Conservation (phyloP, 2,888 invertebrate species). For the Arenicola marina region DNA sequence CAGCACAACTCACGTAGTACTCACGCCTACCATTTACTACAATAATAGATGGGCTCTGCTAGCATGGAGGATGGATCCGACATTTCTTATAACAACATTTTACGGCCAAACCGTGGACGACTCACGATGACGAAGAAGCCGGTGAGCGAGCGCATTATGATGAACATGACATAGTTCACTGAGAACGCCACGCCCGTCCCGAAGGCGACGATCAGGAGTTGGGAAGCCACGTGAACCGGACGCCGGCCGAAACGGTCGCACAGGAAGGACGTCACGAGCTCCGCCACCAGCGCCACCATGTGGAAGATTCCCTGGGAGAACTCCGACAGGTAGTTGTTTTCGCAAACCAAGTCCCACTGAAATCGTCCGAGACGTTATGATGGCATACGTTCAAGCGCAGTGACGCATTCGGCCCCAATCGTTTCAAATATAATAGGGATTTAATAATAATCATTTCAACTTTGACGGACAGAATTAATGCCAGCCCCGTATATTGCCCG, state of each 20-base stretch:
- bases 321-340: conserved; percentile 3
- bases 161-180: conserved; percentile 17
- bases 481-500: neutral
- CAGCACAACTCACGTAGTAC: no score
- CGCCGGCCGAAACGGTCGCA: conserved; percentile 23
- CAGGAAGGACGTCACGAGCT: conserved; percentile 11
- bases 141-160: conserved; percentile 8
- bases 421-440: no score
- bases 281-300: conserved; percentile 3
- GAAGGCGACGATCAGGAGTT: conserved; percentile 7
- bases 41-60: no score
- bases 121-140: conserved; percentile 17
- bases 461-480: no score
- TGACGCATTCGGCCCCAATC: no score
- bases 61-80: no score
- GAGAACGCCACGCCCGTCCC: conserved; percentile 19
- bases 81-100: no score
- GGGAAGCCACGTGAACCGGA: conserved; percentile 9
- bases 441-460: no score
- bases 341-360: conserved; percentile 5
- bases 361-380: neutral
- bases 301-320: neutral
- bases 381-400: no score
- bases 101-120: no score
- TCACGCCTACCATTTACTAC: no score